Base-by-base conservation (phyloP, 2,113 vertebrate species). In the Labeo catla region DNA sequence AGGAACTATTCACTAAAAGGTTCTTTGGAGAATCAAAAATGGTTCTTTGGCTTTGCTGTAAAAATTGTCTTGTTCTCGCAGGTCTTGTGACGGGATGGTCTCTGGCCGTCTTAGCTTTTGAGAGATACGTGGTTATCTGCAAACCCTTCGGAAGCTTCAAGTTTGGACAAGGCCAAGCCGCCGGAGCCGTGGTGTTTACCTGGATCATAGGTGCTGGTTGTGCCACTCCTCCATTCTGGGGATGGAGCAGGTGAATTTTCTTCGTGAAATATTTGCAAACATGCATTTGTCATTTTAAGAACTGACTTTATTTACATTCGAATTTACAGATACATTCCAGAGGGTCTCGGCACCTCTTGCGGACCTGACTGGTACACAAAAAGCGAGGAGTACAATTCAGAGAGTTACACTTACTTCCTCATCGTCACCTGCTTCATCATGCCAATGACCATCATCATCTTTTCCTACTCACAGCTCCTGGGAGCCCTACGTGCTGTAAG, bases 351-450 rank as follows among this genome's bases (percentile, higher is more conserved):
- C 81, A 97, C 96, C 70, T 94, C 96, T 61, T 97, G 96, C 0
- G 95, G 96, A 16, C 96, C 96, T 0, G 95, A 96, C 92, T 97
- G 96, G 96, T 97, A 96, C 92, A 96, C 95, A 0, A 92, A 96
- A 73, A 95, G 92, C 10, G 95, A 93, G 87, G 95, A 96, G n/a
- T 95, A 92, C 45, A 83, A 84, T 88, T 95, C 94, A 11, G 93
- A 93, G 89, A 95, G 93, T 89, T 96, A 96, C 76, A 94, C 91
- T 1, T 90, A 93, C 90, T 96, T 96, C 92, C 94, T 97, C 61
- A 91, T 97, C 86, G 34, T 96, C 80, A 95, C 95, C 86, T 96
- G 96, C 91, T 97, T 96, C 92, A 74, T 96, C 2, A 4, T 91
- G 0, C 96, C 96, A 0, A 92, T 97, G 1, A 81, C 80, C 79